phyloP scores from a whole-genome alignment of 2,797 vertebrate genomes.

The Chloroceryle amazona region DNA sequence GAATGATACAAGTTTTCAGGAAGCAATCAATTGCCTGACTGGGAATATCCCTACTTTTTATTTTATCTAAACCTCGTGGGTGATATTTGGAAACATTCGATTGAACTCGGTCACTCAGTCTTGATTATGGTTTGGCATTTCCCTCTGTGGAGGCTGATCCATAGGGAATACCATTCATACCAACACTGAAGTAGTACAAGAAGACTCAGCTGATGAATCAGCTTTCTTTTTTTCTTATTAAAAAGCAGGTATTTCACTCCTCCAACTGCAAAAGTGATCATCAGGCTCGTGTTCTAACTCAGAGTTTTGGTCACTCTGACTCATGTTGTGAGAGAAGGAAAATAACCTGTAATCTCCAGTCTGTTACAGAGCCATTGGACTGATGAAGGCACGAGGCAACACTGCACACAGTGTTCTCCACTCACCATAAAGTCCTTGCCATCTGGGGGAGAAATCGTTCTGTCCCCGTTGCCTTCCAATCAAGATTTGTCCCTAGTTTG shows the following conservation, averaged over 20 bases:
- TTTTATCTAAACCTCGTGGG: background rate
- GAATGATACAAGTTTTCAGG: background rate
- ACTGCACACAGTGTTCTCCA: background rate
- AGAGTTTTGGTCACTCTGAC: background rate
- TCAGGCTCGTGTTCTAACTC: background rate
- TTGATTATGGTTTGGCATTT: background rate
- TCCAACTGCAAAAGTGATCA: background rate
- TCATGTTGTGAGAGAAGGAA: background rate
- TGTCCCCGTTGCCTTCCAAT: background rate
- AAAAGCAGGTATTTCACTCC: background rate
- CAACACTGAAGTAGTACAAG: background rate
- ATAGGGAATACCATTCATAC: slow-evolving; percentile 25
- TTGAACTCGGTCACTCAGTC: slow-evolving; percentile 18
- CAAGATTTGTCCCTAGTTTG: background rate
- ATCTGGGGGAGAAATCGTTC: slow-evolving; percentile 36
- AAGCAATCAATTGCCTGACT: slow-evolving; percentile 8
- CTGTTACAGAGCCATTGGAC: background rate
- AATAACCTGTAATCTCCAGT: background rate
- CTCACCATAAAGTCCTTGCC: background rate
- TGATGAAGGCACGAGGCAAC: background rate
- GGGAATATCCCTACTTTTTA: background rate
- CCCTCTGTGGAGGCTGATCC: background rate
- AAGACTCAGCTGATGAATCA: slow-evolving; percentile 56
- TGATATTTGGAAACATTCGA: slow-evolving; percentile 17
- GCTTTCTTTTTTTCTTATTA: slow-evolving; percentile 7